Evolutionary conservation across 2,113 vertebrate species (phyloP), one percentile per base, ranked within the genome.

Genomic region (Sinocyclocheilus grahami): DNA sequence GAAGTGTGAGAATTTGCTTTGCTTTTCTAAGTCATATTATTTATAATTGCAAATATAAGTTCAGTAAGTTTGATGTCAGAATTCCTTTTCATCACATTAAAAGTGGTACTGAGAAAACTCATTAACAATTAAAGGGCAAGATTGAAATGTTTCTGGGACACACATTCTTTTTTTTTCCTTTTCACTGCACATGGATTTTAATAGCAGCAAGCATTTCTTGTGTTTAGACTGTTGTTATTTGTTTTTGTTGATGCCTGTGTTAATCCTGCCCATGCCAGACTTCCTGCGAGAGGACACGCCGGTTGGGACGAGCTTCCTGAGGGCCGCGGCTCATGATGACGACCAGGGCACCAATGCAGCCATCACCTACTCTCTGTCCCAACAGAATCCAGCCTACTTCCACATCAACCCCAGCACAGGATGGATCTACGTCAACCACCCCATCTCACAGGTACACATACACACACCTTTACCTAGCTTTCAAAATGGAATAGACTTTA

Each of bases 261-360:
- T 67, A 48, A 63, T 75, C 7, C 33, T 86, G 30, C 58, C 65
- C 46, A 9, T 69, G 22, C 48, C 92, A 97, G 97, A 97, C 85
- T 97, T 97, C 88, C 94, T 98, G 81, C 93, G 95, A 0, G 96
- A 97, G 89, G 96, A 97, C 89, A 96, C 96, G 5, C 92, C 96
- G 0, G 94, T 97, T 37, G 97, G 96, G 24, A 97, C 91, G 0
- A 98, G 96, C 88, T 98, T 97, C 87, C 92, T 98, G 80, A 93
- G 90, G 22, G 96, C 95, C 3, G 94, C 94, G 1, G 97, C 97
- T 51, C 95, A 96, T 5, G 97, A 98, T 24, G 95, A 93, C 1
- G 97, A 98, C 94, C 97, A 97, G 91, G 96, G 97, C 16, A 94
- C 95, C 88, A 98, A 98, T 67, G 93, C 97, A 0, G 96, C 94